Percentiles rank a stretch among this genome's conserved stretches.
These are phyloP conservation scores for Scomber japonicus DNA, from an alignment of 2,113 vertebrate species.

Conservation along the genomic window DNA sequence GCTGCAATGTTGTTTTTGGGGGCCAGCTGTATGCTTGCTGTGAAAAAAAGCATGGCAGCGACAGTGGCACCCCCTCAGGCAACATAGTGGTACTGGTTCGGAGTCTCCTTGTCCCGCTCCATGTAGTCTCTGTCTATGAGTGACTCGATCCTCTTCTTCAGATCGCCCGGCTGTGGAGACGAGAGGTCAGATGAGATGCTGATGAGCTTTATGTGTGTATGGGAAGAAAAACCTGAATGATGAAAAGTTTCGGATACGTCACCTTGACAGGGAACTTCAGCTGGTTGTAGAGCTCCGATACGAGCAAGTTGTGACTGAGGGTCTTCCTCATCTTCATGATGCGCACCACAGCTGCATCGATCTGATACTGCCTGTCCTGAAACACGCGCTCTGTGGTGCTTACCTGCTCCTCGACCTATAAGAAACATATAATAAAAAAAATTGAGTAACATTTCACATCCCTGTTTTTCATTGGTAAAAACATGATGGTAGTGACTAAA, in stretches of 20 bases:
- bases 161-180: slow-evolving; percentile 90
- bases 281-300: slow-evolving; percentile 95
- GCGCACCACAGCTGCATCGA: slow-evolving; percentile 94
- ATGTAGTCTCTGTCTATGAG: slow-evolving; percentile 99
- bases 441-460: background rate
- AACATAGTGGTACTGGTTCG: slow-evolving; percentile 98
- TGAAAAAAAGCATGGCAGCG: slow-evolving; percentile 55
- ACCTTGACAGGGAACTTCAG: slow-evolving; percentile 98
- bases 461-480: background rate
- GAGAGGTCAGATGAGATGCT: background rate
- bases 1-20: slow-evolving; percentile 62
- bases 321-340: slow-evolving; percentile 98
- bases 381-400: slow-evolving; percentile 96
- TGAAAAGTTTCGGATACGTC: background rate
- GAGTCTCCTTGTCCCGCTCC: slow-evolving; percentile 97
- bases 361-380: slow-evolving; percentile 95
- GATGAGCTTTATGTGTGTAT: background rate
- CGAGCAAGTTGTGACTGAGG: slow-evolving; percentile 92
- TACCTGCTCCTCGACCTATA: slow-evolving; percentile 93
- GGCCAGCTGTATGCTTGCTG: slow-evolving; percentile 61
- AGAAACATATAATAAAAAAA: background rate
- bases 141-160: slow-evolving; percentile 98
- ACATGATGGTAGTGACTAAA: background rate
- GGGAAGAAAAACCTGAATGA: background rate
- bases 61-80: slow-evolving; percentile 85